Percentiles rank a stretch among this genome's conserved stretches.
Evolutionary conservation across 1,140 invertebrate species (phyloP).

Genomic region (Eulimnadia texana): DNA sequence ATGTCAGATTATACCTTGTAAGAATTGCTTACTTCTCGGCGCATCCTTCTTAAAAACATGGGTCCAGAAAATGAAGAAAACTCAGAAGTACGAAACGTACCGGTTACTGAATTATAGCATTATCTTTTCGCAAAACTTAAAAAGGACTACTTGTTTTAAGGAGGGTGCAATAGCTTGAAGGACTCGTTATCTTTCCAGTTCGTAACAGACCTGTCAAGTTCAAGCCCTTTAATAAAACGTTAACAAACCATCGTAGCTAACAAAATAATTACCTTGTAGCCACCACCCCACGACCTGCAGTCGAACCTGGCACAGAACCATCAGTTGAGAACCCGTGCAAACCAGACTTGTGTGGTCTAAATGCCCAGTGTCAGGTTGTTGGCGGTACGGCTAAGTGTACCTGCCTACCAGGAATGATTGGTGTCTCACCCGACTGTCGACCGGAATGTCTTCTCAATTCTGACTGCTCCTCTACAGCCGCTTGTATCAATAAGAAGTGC

Average conservation of each 20-base stretch:
- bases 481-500: conserved; percentile 62
- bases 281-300: background rate
- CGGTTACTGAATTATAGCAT: no score
- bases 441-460: conserved; percentile 49
- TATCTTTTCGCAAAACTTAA: no score
- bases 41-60: no score
- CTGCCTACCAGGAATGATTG: conserved; percentile 30
- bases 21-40: no score
- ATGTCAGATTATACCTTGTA: conserved; percentile 28
- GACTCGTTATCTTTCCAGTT: no score
- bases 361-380: conserved; percentile 50
- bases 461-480: conserved; percentile 55
- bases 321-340: background rate
- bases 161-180: no score
- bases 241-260: background rate
- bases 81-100: no score
- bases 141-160: no score
- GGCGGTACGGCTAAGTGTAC: conserved; percentile 42
- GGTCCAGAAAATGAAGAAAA: no score
- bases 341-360: conserved; percentile 38
- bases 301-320: background rate
- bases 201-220: no score
- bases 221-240: background rate
- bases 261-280: background rate
- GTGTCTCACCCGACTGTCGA: conserved; percentile 41